Percentiles rank a stretch among this genome's conserved stretches.
Conservation (phyloP, 2,888 invertebrate species). For the Protonemura montana region DNA sequence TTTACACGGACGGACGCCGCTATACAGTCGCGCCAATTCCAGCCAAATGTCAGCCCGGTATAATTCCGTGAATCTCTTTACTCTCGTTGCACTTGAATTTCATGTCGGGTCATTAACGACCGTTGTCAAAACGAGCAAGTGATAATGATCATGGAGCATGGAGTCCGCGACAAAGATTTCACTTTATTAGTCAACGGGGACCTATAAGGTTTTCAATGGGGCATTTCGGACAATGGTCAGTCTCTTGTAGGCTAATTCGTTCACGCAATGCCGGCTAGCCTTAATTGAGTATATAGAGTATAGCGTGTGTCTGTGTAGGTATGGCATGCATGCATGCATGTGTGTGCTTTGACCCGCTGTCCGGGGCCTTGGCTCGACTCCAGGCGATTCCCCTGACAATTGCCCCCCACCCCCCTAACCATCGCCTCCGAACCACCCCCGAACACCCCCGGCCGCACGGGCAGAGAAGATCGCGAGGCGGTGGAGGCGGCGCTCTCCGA, state of each 20-base stretch:
- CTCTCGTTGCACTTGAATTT: not conserved
- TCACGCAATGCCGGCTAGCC: slow-evolving; percentile 1
- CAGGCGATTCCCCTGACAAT: slow-evolving; percentile 14
- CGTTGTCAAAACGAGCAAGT: not conserved
- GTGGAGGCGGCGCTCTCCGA: not conserved
- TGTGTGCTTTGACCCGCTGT: not conserved
- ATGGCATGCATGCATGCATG: slow-evolving; percentile 13
- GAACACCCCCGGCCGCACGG: not conserved
- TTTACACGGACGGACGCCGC: too few relatives aligned
- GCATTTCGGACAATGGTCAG: slow-evolving; percentile 14
- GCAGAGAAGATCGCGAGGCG: not conserved
- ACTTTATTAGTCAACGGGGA: not conserved
- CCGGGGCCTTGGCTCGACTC: slow-evolving; percentile 12
- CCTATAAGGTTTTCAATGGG: not conserved
- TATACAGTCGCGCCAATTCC: not conserved
- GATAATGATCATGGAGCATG: not conserved
- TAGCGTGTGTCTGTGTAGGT: not conserved
- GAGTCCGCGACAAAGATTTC: not conserved
- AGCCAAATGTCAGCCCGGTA: not conserved
- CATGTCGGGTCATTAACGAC: not conserved
- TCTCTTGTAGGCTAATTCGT: slow-evolving; percentile 14
- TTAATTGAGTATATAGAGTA: slow-evolving; percentile 16
- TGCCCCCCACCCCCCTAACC: not conserved
- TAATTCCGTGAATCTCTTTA: not conserved
- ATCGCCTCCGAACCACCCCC: not conserved